A percentile compares a stretch with the other conserved stretches of the same genome.
phyloP scores from a whole-genome alignment of 2,113 vertebrate genomes.

The Pelvicachromis taeniatus region DNA sequence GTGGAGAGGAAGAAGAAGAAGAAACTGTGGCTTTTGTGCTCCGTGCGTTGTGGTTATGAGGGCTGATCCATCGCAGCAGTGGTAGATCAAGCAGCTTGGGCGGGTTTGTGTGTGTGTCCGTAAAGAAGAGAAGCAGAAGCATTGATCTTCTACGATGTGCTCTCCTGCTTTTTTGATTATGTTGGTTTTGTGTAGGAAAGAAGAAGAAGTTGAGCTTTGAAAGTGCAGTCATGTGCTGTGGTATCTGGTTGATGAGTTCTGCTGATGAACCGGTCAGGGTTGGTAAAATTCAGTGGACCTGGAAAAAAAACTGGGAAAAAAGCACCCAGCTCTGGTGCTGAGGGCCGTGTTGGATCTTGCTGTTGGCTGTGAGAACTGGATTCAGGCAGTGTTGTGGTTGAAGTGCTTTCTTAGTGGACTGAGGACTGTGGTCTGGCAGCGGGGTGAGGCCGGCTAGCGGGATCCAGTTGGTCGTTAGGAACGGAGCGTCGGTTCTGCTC shows the following conservation, averaged over 20 bases:
- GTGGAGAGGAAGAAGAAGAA: not conserved
- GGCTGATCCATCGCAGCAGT: not conserved
- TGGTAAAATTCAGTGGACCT: not conserved
- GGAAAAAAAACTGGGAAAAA: not conserved
- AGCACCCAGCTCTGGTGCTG: not conserved
- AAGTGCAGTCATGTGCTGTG: slow-evolving; percentile 21
- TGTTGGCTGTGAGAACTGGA: slow-evolving; percentile 49
- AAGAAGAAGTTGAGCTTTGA: not conserved
- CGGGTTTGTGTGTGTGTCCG: not conserved
- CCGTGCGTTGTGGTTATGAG: slow-evolving; percentile 5
- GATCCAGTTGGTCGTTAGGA: slow-evolving; percentile 72
- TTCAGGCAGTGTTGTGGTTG: slow-evolving; percentile 29
- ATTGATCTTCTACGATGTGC: not conserved
- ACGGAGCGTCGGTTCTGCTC: slow-evolving; percentile 77
- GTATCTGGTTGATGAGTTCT: slow-evolving; percentile 21
- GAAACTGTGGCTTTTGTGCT: not conserved
- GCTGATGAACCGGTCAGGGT: not conserved
- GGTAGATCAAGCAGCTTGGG: not conserved
- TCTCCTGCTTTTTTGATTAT: not conserved
- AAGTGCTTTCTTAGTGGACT: slow-evolving; percentile 59
- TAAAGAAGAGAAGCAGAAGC: not conserved
- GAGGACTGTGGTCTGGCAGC: slow-evolving; percentile 67
- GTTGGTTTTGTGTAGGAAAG: not conserved
- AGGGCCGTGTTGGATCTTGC: not conserved
- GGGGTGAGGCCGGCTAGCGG: slow-evolving; percentile 66